phyloP scores from a whole-genome alignment of 2,888 invertebrate species.

The Polydrusus tereticollis region DNA sequence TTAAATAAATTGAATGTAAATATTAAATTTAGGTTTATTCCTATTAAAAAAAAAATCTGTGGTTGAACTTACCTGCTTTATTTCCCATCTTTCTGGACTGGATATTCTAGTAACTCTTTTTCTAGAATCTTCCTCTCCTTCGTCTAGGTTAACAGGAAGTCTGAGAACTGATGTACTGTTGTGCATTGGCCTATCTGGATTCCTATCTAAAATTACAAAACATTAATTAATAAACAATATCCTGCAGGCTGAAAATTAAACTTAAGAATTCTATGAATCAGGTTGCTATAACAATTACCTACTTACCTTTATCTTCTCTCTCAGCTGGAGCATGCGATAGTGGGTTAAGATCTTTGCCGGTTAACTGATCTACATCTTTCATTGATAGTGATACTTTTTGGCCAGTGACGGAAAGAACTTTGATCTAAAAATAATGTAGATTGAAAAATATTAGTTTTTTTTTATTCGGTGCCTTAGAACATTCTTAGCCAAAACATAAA shows the following conservation, averaged over 20 bases:
- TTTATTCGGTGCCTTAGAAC: too few species aligned
- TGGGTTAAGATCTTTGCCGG: constrained; percentile 95
- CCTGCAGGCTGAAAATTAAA: not conserved
- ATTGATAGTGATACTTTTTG: constrained; percentile 96
- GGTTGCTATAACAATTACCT: not conserved
- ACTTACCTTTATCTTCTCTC: constrained; percentile 73
- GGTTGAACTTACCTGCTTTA: constrained; percentile 80
- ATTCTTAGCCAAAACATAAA: too few species aligned
- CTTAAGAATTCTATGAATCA: not conserved
- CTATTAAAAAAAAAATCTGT: too few species aligned
- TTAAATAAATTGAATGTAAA: too few species aligned
- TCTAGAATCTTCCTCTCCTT: constrained; percentile 84
- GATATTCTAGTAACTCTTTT: constrained; percentile 92
- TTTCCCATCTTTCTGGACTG: constrained; percentile 98
- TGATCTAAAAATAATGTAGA: constrained; percentile 69
- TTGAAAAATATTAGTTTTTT: not conserved
- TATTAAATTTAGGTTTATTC: too few species aligned
- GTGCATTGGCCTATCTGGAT: constrained; percentile 90
- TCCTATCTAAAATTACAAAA: constrained; percentile 72
- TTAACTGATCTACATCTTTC: constrained; percentile 97
- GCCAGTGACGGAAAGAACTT: constrained; percentile 93
- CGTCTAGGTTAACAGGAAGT: constrained; percentile 70
- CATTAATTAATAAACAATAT: not conserved
- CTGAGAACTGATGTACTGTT: constrained; percentile 69
- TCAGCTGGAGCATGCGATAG: constrained; percentile 76